These are phyloP conservation scores for Euwallacea fornicatus DNA, from an alignment of 1,140 invertebrate genomes.

Conservation along the genomic window DNA sequence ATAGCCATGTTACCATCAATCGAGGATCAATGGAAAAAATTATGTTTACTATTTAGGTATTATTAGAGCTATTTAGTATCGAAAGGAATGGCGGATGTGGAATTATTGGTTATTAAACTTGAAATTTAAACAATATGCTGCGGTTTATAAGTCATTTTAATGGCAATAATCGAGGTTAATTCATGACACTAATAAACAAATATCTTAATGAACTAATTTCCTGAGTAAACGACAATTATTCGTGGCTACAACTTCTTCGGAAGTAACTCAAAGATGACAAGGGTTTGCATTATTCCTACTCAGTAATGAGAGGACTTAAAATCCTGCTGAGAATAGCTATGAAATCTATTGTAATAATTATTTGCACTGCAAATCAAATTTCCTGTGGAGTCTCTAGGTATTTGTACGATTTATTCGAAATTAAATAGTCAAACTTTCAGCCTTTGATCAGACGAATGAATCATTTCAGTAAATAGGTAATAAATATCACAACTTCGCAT, in stretches of 20 bases:
- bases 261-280: background rate
- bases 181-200: constrained; percentile 1
- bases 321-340: too few relatives aligned
- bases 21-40: background rate
- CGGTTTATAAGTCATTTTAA: too few relatives aligned
- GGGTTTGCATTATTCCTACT: background rate
- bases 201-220: constrained; percentile 10
- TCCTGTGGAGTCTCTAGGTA: background rate
- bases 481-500: background rate
- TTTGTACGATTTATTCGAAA: background rate
- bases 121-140: too few relatives aligned
- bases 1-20: too few relatives aligned
- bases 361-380: background rate
- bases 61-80: background rate
- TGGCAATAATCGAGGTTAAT: background rate
- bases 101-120: too few relatives aligned
- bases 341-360: background rate
- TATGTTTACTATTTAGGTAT: background rate
- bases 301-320: too few relatives aligned
- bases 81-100: background rate
- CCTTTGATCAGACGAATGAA: background rate
- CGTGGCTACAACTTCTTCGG: background rate
- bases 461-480: background rate
- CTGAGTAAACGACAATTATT: constrained; percentile 12
- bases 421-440: background rate